Evolutionary conservation across 2,113 vertebrate species (phyloP), one percentile per base, ranked within the genome.

Genomic region (Phaethon lepturus): DNA sequence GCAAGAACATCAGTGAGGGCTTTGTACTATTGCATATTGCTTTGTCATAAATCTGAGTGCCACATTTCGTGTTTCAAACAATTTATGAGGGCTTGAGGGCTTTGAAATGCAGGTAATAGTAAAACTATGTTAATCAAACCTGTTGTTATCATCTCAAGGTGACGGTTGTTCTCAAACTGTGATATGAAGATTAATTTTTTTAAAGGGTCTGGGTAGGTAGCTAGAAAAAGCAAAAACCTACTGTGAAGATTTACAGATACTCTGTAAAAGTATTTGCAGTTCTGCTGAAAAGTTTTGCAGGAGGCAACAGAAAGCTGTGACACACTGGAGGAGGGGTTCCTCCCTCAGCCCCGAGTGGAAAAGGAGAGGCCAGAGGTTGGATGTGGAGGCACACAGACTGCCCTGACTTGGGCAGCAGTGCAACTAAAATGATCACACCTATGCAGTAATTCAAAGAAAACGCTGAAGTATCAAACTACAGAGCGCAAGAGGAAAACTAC

Each of bases 31-130:
- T 73, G 55, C 19, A 11, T 86, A 38, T 86, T 78, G 5, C 22
- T 77, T 44, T 86, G 53, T 59, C 31, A 10, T 66, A 79, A 73
- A 42, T 88, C 49, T 50, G 50, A 80, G 38, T 9, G 13, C 5
- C 33, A 22, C n/a, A 22, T 77, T 93, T 82, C 92, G 9, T 69
- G 38, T 64, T 90, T 93, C 67, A 79, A 88, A 40, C 17, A 53
- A n/a, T 91, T 83, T 79, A 42, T 16, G 17, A 90, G 67, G 50
- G 29, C 45, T 76, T 62, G 60, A 79, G 53, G 73, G 22, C 50
- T 97, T 89, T 94, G 63, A 82, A 91, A 75, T 79, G 28, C n/a
- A 74, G 9, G 22, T 59, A 63, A n/a, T 1, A 6, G 35, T 90
- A 79, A 85, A 85, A 73, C 45, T 76, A 1, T 71, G 92, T 73